Conservation (phyloP, 1,140 invertebrate genomes). For the Dinoponera quadriceps region DNA sequence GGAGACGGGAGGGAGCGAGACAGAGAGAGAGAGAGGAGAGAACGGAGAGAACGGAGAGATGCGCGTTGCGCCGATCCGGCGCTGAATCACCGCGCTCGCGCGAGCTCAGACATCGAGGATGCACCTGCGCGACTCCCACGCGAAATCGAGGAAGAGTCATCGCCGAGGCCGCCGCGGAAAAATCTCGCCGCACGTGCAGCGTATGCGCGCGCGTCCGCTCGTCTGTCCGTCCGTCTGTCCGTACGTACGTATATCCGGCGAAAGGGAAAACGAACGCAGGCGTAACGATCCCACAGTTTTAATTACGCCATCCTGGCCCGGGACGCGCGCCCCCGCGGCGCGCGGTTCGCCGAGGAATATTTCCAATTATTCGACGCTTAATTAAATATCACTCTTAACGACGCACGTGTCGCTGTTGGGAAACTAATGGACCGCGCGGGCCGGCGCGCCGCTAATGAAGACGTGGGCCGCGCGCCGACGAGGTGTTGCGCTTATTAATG, state of each 20-base stretch:
- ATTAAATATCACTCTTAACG: constrained; percentile 74
- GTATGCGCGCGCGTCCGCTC: constrained; percentile 13
- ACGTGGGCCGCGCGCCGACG: constrained; percentile 63
- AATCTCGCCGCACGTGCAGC: constrained; percentile 46
- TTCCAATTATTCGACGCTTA: constrained; percentile 72
- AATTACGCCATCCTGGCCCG: constrained; percentile 70
- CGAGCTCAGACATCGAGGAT: constrained; percentile 57
- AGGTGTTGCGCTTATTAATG: constrained; percentile 74
- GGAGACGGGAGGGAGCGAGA: neutral
- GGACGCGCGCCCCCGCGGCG: constrained; percentile 57
- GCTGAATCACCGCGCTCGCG: constrained; percentile 47
- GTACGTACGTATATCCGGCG: constrained; percentile 23
- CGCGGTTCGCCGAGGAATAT: constrained; percentile 53
- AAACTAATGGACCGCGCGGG: constrained; percentile 66
- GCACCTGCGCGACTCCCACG: constrained; percentile 74
- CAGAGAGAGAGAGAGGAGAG: neutral
- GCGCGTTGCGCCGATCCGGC: constrained; percentile 14
- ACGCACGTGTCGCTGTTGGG: constrained; percentile 59
- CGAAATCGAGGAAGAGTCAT: constrained; percentile 63
- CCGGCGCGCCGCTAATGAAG: constrained; percentile 67
- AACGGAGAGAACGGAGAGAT: neutral
- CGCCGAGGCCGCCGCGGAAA: constrained; percentile 55
- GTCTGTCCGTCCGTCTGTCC: neutral
- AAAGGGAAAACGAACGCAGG: constrained; percentile 73
- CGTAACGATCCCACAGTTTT: constrained; percentile 73